Base-by-base conservation (phyloP, 2,888 invertebrate genomes). In the Unio pictorum region DNA sequence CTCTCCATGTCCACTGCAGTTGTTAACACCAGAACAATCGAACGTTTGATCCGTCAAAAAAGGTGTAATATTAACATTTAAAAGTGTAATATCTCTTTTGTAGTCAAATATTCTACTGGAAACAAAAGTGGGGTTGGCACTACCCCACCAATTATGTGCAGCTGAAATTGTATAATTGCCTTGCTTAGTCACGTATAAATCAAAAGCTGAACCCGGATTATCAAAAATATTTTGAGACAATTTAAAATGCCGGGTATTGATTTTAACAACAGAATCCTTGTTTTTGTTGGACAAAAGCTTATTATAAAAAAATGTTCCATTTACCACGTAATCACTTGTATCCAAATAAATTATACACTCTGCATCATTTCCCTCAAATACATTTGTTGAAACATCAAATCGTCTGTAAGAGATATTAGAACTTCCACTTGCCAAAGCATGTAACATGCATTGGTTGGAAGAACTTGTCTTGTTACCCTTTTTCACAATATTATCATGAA, bases 141-240 rank as follows among this genome's bases (percentile, higher is more conserved):
- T 73, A 26, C 78, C 78, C 78, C 78, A 78, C 78, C 78, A 78
- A 60, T 78, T 78, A 20, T 69, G 60, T n/a, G 66, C 55, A 3
- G 70, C 73, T 55, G 66, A 68, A 2, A 77, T 54, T 28, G 61
- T 57, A 4, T 64, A 68, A 30, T 54, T 60, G 54, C 73, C 73
- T 67, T 66, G 55, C 17, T 23, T 28, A 0, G 30, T 59, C 3
- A 73, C 68, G 18, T 71, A 65, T 6, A 78, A 26, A 69, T 78
- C 74, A 58, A 69, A 74, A 11, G 66, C 28, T 23, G 78, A 64
- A n/a, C 8, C 20, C 4, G 78, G 74, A 59, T 76, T 74, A 34
- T 78, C 75, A 61, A 75, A 71, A 4, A 72, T 72, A 69, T 78
- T 78, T n/a, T 74, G 20, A 18, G 61, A 65, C 5, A 78, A n/a